Base-by-base conservation (phyloP, 2,113 vertebrate genomes). In the Chaetorhynchus papuensis region DNA sequence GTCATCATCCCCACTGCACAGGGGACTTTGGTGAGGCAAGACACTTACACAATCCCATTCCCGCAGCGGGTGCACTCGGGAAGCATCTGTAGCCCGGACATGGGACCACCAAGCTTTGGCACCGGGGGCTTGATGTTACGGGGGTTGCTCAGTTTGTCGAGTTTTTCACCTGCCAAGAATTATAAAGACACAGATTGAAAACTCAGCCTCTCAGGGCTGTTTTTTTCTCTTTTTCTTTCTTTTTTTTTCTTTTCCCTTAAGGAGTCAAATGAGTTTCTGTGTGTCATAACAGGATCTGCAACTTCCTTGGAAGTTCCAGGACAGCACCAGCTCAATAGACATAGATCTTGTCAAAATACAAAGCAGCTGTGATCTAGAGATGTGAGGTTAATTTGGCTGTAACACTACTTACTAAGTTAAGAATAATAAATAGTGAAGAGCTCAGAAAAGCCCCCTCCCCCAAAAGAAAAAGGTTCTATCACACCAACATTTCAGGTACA, bases 11-110 rank as follows among this genome's bases (percentile, higher is more conserved):
- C 78, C 68, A 20, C 20, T 5, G 6, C 22, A 12, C 23, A 0
- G 0, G 30, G 21, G 47, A 44, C 49, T 44, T 13, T 0, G 4
- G 26, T 6, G 5, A 13, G 65, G 10, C 0, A 35, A 0, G 10
- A 27, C 97, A 99, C 99, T 99, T 89, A 99, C 99, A 99, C 99
- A 10, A 99, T 99, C 77, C 99, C 99, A 1, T 98, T 99, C 49
- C 97, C 97, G 24, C 99, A 99, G 98, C 99, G 98, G 16, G 98
- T 99, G 95, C 99, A 99, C 96, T 99, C 99, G 0, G 99, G 98
- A 6, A 99, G 98, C 96, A 99, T 98, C 98, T 99, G 99, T 41
- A 99, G 98, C 49, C 98, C 98, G 0, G 98, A 83, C 96, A 99
- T 92, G 16, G 98, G 97, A 20, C 97, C 96, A 10, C 98, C 98